Conservation (phyloP, 2,888 invertebrate genomes). For the Malacosoma neustria region DNA sequence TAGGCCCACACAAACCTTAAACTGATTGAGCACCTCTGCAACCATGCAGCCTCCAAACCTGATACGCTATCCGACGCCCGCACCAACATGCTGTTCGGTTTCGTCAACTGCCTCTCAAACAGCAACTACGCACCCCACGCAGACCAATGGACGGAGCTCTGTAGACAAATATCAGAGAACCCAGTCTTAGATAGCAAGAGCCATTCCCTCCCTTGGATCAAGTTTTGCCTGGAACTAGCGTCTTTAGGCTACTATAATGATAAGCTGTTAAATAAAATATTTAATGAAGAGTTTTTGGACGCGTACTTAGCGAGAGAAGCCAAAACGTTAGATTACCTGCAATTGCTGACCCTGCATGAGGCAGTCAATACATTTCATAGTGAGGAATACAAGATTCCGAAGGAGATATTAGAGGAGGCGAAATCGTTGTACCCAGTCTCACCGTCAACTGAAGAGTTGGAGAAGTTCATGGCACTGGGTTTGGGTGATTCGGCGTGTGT, state of each 20-base stretch:
- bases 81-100: constrained; percentile 50
- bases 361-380: constrained; percentile 63
- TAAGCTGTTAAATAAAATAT: constrained; percentile 63
- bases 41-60: constrained; percentile 53
- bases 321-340: constrained; percentile 57
- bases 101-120: constrained; percentile 72
- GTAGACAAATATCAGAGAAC: constrained; percentile 48
- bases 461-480: constrained; percentile 60
- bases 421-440: constrained; percentile 37
- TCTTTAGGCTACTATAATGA: constrained; percentile 75
- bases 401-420: constrained; percentile 43
- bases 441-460: constrained; percentile 47
- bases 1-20: constrained; percentile 74
- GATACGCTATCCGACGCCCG: constrained; percentile 44
- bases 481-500: constrained; percentile 75
- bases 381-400: constrained; percentile 43
- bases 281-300: constrained; percentile 62
- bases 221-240: constrained; percentile 72
- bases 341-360: constrained; percentile 72
- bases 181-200: constrained; percentile 43
- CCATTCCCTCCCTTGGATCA: constrained; percentile 63
- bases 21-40: constrained; percentile 74
- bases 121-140: constrained; percentile 76
- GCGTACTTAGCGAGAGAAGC: constrained; percentile 41
- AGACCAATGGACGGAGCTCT: constrained; percentile 63